Evolutionary conservation across 2,888 invertebrate genomes (phyloP).

Genomic region (Conistra vaccinii): DNA sequence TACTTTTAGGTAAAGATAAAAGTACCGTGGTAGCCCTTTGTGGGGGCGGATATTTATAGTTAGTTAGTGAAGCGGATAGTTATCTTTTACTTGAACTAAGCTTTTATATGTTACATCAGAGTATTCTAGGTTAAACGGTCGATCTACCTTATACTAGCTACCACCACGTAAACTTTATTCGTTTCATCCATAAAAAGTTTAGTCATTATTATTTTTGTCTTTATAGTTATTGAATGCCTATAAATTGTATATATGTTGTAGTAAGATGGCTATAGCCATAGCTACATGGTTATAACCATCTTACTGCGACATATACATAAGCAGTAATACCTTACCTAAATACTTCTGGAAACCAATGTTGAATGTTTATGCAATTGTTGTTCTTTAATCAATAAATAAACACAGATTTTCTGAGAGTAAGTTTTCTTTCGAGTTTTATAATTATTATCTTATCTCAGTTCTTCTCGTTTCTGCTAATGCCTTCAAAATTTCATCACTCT

Average conservation of each 20-base stretch:
- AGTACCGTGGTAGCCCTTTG: constrained; percentile 33
- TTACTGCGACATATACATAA: too few relatives aligned
- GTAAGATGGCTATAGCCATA: too few relatives aligned
- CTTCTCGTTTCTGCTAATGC: not conserved
- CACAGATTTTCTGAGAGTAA: not conserved
- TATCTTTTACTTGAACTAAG: constrained; percentile 20
- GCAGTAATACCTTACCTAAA: too few relatives aligned
- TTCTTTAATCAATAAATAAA: too few relatives aligned
- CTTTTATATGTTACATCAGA: constrained; percentile 3
- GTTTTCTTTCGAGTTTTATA: not conserved
- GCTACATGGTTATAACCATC: too few relatives aligned
- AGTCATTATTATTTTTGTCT: not conserved
- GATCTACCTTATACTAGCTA: too few relatives aligned
- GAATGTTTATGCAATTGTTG: too few relatives aligned
- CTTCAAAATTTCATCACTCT: not conserved
- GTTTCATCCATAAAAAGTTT: not conserved
- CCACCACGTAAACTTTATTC: not conserved
- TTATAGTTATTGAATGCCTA: not conserved
- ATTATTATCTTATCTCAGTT: not conserved
- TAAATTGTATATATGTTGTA: too few relatives aligned
- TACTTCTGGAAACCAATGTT: too few relatives aligned
- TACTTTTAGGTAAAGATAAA: constrained; percentile 48
- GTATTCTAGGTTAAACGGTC: not conserved
- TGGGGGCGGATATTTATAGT: constrained; percentile 36
- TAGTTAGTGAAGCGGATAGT: constrained; percentile 17